Base-by-base conservation (phyloP, 1,140 invertebrate genomes). In the Phymastichus coffea region DNA sequence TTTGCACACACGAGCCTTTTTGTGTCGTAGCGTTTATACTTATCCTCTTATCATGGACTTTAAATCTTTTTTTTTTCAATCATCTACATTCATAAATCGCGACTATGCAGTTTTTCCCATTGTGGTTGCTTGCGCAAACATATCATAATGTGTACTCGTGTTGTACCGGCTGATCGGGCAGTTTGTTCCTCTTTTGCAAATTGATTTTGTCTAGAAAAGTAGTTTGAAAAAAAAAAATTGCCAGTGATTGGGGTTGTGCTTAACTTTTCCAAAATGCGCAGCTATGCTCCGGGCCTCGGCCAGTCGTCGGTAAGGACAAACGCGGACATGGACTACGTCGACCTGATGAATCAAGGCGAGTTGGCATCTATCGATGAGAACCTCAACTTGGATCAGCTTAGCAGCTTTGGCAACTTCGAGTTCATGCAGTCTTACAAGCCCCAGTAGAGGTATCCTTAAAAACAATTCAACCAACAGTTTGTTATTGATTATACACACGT, bases 201-300 rank as follows among this genome's bases (percentile, higher is more conserved):
- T 57, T 20, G 17, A 51, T n/a, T n/a, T n/a, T n/a, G n/a, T n/a
- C n/a, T n/a, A n/a, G n/a, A n/a, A n/a, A n/a, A n/a, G n/a, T n/a
- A n/a, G n/a, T n/a, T n/a, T n/a, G n/a, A n/a, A n/a, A n/a, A n/a
- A n/a, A n/a, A 60, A 73, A 68, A 57, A 66, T 71, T 76, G 75
- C 77, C 77, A 78, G 77, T 80, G 74, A 80, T 79, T 80, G 77
- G 75, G 66, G 75, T 80, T 80, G 78, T 79, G 76, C 74, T 77
- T 79, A 76, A 65, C 64, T 79, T 68, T 77, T 79, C 65, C 60
- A 62, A 62, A 51, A n/a, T n/a, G n/a, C n/a, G 8, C 75, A 80
- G 78, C 69, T 80, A 78, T 65, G 76, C 76, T 76, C 75, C 77
- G 66, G 78, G 77, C 69, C 74, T 74, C 67, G 70, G 75, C 69